phyloP scores from a whole-genome alignment of 2,888 invertebrate genomes.

The Pammene fasciana region DNA sequence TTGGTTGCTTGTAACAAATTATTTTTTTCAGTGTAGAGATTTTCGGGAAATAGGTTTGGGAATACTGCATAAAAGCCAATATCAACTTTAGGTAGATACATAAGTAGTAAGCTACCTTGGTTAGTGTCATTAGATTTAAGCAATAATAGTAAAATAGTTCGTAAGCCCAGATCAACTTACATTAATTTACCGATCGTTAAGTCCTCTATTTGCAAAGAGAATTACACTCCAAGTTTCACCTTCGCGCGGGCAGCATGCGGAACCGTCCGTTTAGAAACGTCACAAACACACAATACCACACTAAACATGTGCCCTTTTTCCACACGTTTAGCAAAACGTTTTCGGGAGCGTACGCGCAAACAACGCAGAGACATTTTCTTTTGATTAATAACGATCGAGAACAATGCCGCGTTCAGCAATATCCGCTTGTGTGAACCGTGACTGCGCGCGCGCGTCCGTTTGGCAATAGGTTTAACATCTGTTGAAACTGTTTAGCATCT shows the following conservation, averaged over 20 bases:
- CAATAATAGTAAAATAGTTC: too few species aligned
- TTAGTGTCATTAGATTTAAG: too few species aligned
- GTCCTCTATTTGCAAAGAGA: neutral
- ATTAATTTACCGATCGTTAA: neutral
- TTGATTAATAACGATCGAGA: slow-evolving; percentile 60
- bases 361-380: slow-evolving; percentile 52
- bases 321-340: slow-evolving; percentile 47
- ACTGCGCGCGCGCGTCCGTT: slow-evolving; percentile 45
- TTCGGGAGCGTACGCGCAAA: slow-evolving; percentile 48
- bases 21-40: too few species aligned
- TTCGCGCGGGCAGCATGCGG: slow-evolving; percentile 27
- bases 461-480: slow-evolving; percentile 47
- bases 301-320: slow-evolving; percentile 33
- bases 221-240: slow-evolving; percentile 22
- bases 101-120: too few species aligned
- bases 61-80: too few species aligned
- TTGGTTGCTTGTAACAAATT: too few species aligned
- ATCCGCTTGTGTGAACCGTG: slow-evolving; percentile 62
- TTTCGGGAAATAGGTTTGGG: too few species aligned
- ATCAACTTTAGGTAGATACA: too few species aligned
- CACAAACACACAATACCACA: neutral
- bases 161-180: too few species aligned
- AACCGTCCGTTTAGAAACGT: slow-evolving; percentile 10
- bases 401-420: slow-evolving; percentile 61
- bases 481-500: slow-evolving; percentile 46